Evolutionary conservation across 2,113 vertebrate genomes (phyloP), one percentile per base, ranked within the genome.

Genomic region (Lutjanus erythropterus): DNA sequence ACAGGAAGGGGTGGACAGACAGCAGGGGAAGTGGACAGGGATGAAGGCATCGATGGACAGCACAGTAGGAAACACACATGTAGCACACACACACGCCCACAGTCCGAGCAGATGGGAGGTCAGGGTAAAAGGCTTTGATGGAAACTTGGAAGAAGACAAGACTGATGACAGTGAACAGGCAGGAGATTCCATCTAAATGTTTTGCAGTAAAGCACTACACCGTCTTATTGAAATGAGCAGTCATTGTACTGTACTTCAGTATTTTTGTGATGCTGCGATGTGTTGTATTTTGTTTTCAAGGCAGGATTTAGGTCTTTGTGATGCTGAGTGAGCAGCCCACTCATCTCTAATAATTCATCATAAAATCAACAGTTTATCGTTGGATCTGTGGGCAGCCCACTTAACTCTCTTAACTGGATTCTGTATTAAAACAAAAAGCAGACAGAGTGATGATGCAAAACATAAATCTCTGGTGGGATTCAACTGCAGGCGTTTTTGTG

Each of bases 1-100:
- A 92, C 92, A 93, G 91, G 92, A 93, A 89, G 81, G 65, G 84
- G 21, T 69, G 86, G 71, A 47, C 74, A 61, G 62, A 77, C 46
- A 56, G 68, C 47, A 59, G 21, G 66, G 88, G 90, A 88, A 88
- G 74, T 50, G 71, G 71, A 86, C 64, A 65, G 47, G 73, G 71
- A 77, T 11, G 0, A 53, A 60, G 79, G 59, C 75, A 80, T 83
- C 53, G 37, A 39, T 50, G 60, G 80, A n/a, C 31, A 75, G 27
- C 31, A 64, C 29, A 52, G 21, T 18, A 55, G 41, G 71, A 53
- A 65, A 62, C 49, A 42, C 47, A 46, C 31, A 19, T 25, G 4
- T 31, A 33, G 11, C 46, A 35, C 50, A 52, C 58, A 50, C 35
- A 21, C 66, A 69, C 4, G 5, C 23, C 21, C 31, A 75, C 11